Evolutionary conservation across 2,888 invertebrate species (phyloP), one percentile per base, ranked within the genome.

Genomic region (Leucophenga montana): DNA sequence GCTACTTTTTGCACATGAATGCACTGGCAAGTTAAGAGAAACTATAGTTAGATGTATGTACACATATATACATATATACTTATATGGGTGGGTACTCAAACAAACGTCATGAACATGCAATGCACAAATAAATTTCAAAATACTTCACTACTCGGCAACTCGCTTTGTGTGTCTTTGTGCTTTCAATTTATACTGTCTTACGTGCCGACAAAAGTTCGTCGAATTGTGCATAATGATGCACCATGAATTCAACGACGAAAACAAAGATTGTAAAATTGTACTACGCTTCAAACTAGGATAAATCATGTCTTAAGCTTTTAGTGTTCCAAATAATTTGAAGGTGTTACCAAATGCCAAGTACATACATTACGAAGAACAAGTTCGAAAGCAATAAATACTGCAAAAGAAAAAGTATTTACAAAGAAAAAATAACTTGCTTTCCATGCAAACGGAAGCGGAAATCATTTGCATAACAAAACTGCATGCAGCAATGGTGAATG

Each of bases 391-490:
- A 46, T 22, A 46, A 14, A 44, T 18, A 48, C 2, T 46, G 44
- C n/a, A 9, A 39, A 9, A 39, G 20, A 18, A 64, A 64, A 22
- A 14, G 50, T 22, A 18, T 50, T 16, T 50, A 2, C 50, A 18
- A 50, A 18, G 16, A 50, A 50, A 50, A 50, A 48, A 13, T 48
- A 5, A 33, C 33, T 33, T 33, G 8, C 33, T 33, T 33, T 33
- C 33, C 39, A 5, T 16, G 39, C 20, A 48, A 64, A 64, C 61
- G 62, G 69, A 68, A 62, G 27, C 73, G 73, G 74, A 72, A 78
- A 74, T 78, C 77, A 80, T 83, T 85, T 82, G 78, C 80, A 85
- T 85, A 84, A 77, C 81, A 82, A 82, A 83, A 81, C 76, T 79
- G 78, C 83, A 84, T 84, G 84, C 75, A 71, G 71, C 70, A 39